Percentiles rank a stretch among this genome's conserved stretches.
These are phyloP conservation scores for Rhabdomys dilectus DNA, from an alignment of 2,113 vertebrate genomes.

Conservation along the genomic window DNA sequence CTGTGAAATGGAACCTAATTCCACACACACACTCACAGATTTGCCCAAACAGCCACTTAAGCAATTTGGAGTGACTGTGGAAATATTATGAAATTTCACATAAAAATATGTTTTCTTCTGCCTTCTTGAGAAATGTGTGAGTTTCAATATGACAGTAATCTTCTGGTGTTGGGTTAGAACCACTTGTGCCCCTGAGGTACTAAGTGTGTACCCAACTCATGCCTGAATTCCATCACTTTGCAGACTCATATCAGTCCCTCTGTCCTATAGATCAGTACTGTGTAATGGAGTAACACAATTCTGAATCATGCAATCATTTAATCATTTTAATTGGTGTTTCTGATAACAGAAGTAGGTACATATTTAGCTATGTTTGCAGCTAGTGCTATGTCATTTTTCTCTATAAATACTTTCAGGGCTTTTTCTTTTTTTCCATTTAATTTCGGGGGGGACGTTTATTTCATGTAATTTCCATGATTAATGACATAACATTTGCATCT, in stretches of 20 bases:
- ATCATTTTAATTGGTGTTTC: background rate
- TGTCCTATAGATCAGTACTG: background rate
- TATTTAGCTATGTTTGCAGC: background rate
- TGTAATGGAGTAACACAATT: no score
- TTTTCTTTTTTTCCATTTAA: background rate
- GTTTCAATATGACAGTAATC: background rate
- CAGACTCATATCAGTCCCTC: no score
- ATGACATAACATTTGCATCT: background rate
- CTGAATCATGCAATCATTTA: background rate
- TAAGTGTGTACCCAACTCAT: background rate
- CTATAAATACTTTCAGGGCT: background rate
- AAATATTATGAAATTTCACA: background rate
- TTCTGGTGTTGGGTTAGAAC: background rate
- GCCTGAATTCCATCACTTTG: background rate
- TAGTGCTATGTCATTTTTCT: background rate
- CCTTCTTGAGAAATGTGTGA: background rate
- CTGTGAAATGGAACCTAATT: background rate
- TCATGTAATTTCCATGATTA: background rate
- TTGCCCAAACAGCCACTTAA: background rate
- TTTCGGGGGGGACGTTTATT: background rate
- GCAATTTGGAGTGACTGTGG: background rate
- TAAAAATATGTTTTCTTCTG: background rate
- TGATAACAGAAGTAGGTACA: background rate
- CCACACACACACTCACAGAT: background rate
- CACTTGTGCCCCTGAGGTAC: background rate